These are phyloP conservation scores for Nasonia oneida DNA, from an alignment of 2,888 invertebrate genomes.

Conservation along the genomic window DNA sequence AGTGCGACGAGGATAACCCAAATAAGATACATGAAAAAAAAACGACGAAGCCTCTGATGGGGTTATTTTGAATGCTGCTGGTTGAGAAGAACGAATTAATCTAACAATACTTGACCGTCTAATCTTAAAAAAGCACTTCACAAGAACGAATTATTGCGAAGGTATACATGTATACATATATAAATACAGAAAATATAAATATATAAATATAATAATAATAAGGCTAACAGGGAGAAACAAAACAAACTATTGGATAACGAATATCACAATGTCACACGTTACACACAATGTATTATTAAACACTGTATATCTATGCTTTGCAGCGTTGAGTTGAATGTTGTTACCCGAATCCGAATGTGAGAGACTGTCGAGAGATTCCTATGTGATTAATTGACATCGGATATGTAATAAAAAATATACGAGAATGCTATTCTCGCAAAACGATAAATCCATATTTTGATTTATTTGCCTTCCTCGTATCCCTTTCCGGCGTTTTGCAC, in stretches of 20 bases:
- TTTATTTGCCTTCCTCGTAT: not conserved
- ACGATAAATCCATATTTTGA: constrained; percentile 33
- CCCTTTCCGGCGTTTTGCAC: not conserved
- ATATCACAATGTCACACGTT: constrained; percentile 76
- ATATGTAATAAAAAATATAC: constrained; percentile 67
- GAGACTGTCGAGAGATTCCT: constrained; percentile 68
- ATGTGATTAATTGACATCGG: constrained; percentile 66
- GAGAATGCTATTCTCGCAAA: constrained; percentile 59
- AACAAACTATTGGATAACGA: constrained; percentile 68
- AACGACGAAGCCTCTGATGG: constrained; percentile 47
- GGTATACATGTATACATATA: constrained; percentile 74
- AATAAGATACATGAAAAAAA: constrained; percentile 21
- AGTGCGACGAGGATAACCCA: constrained; percentile 45
- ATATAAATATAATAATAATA: constrained; percentile 67
- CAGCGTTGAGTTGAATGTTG: constrained; percentile 77
- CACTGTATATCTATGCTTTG: constrained; percentile 72
- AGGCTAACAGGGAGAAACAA: constrained; percentile 67
- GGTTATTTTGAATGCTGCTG: constrained; percentile 72
- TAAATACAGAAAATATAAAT: constrained; percentile 69
- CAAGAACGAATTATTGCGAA: constrained; percentile 69
- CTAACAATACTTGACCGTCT: constrained; percentile 68
- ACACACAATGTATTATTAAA: constrained; percentile 70
- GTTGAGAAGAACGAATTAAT: constrained; percentile 67
- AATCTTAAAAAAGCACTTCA: constrained; percentile 59
- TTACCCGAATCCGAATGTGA: constrained; percentile 67